Base-by-base conservation (phyloP, 1,140 invertebrate species). In the Ericerus pela region DNA sequence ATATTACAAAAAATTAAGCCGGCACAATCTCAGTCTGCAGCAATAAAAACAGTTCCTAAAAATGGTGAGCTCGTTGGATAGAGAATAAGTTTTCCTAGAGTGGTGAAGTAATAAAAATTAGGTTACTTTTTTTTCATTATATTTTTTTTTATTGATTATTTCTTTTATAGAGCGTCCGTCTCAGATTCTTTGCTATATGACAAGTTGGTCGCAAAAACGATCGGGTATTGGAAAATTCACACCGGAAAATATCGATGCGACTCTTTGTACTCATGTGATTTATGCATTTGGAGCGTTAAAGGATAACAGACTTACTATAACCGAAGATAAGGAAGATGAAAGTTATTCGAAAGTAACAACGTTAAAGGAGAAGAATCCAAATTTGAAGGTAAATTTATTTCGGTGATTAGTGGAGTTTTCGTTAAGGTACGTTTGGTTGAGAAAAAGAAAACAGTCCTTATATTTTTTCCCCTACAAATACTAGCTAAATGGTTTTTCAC, bases 201-300 rank as follows among this genome's bases (percentile, higher is more conserved):
- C 93, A 1, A 94, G 86, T 61, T 96, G 92, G 92, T 89, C 91
- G 0, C 79, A 85, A 57, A 94, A 92, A 66, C 75, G 91, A 43
- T 83, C 88, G 0, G 85, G 85, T 37, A 75, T 78, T 22, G 90
- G 88, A 6, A 84, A 84, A 68, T 96, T 94, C 69, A 77, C 76
- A 41, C 87, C 91, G 0, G 85, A 90, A 59, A 82, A 94, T 66
- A 80, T 96, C 11, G 86, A 95, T 66, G 73, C 89, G 0, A 77
- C 69, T 20, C 79, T 95, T 0, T 97, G 93, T 67, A 95, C 89
- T 0, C 91, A 96, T 69, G 73, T 96, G 16, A 83, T 96, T 24
- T 96, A 89, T 66, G 88, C 91, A 2, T 96, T 96, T 67, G 90
- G 89, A 0, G 87, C 87, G 0, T 72, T 91, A 5, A 86, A 87